Evolutionary conservation across 1,140 invertebrate genomes (phyloP).

Genomic region (Heliconius himera): DNA sequence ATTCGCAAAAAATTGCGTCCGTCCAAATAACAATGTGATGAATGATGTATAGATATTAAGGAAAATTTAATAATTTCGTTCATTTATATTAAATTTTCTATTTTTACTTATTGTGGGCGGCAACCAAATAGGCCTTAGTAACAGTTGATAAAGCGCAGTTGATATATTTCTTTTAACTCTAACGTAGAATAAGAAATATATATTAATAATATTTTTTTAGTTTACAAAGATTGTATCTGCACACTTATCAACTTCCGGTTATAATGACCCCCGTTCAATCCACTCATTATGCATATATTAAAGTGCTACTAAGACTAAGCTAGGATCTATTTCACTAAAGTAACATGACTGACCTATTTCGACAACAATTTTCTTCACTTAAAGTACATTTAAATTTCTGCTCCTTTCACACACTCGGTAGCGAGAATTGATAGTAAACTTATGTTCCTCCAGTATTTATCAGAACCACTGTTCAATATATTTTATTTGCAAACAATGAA

Average conservation of each 20-base stretch:
- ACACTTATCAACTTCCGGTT: too few species aligned
- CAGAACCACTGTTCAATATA: background rate
- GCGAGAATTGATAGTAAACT: background rate
- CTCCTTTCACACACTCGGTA: background rate
- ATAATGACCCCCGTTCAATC: too few species aligned
- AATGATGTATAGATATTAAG: background rate
- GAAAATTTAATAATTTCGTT: constrained; percentile 1
- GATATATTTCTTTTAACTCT: background rate
- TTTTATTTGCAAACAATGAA: background rate
- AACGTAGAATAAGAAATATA: too few species aligned
- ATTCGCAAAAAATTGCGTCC: background rate
- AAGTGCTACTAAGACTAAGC: too few species aligned
- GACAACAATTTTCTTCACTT: too few species aligned
- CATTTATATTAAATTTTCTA: constrained; percentile 1
- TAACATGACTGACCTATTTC: too few species aligned
- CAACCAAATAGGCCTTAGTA: background rate
- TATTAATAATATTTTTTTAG: too few species aligned
- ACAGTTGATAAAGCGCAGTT: background rate
- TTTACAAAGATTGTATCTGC: too few species aligned
- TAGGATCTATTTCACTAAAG: too few species aligned
- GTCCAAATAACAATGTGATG: background rate
- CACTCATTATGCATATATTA: too few species aligned
- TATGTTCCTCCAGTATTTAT: background rate
- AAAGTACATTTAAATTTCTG: too few species aligned
- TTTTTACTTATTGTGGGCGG: background rate